phyloP scores from a whole-genome alignment of 2,888 invertebrate genomes.

The Conus canariensis region DNA sequence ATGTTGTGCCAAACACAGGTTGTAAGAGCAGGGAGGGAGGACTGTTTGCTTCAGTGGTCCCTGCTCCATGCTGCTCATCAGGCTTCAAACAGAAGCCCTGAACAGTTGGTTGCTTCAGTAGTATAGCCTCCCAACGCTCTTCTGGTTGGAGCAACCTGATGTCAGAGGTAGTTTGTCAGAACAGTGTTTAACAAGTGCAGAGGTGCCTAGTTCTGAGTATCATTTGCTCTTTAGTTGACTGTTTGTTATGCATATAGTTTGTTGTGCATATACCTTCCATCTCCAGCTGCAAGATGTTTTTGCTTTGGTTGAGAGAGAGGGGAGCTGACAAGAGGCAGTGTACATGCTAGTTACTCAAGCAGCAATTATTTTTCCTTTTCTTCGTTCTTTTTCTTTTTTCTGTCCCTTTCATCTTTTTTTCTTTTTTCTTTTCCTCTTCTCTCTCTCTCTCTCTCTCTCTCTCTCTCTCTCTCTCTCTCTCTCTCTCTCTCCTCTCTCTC shows the following conservation, averaged over 20 bases:
- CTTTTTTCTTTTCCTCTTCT: neutral
- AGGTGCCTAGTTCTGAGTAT: neutral
- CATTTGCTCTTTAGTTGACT: neutral
- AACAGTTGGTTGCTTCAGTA: neutral
- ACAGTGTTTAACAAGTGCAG: constrained; percentile 18
- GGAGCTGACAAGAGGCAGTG: no score
- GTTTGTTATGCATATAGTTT: neutral
- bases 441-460: no score
- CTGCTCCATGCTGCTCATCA: neutral
- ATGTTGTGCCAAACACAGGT: neutral
- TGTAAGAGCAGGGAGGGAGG: neutral
- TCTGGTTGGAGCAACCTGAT: neutral
- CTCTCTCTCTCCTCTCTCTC: no score
- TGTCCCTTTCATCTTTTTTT: neutral
- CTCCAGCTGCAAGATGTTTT: no score
- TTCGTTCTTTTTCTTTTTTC: neutral
- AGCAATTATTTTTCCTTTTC: neutral
- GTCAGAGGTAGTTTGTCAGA: constrained; percentile 3
- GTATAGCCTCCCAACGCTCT: neutral
- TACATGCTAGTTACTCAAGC: no score
- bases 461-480: no score
- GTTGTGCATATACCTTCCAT: no score
- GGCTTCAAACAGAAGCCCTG: neutral
- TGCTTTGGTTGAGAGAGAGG: no score
- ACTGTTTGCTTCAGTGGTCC: neutral